phyloP scores from a whole-genome alignment of 2,113 vertebrate species.

The Heterochromis multidens region DNA sequence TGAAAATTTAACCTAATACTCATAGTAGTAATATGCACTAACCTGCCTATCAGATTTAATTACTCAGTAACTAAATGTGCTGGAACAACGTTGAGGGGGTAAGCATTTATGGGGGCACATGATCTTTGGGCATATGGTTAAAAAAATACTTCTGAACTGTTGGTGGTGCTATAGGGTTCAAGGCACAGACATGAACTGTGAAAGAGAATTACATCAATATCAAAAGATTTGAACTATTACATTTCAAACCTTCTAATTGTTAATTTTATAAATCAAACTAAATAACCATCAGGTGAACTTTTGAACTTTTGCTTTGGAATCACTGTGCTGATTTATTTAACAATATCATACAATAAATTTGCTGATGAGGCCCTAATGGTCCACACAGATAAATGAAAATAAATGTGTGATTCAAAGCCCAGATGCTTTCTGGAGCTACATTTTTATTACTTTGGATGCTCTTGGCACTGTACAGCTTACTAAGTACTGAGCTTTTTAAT shows the following conservation, averaged over 20 bases:
- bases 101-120: background rate
- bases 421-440: slow-evolving; percentile 7
- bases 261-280: slow-evolving; percentile 24
- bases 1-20: too few species aligned
- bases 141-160: background rate
- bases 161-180: background rate
- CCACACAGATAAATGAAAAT: background rate
- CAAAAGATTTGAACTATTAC: slow-evolving; percentile 12
- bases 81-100: background rate
- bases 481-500: slow-evolving; percentile 36
- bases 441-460: slow-evolving; percentile 19
- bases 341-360: background rate
- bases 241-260: slow-evolving; percentile 21
- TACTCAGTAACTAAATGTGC: background rate
- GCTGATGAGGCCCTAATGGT: background rate
- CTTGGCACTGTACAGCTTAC: background rate
- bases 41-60: background rate
- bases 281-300: slow-evolving; percentile 21
- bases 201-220: slow-evolving; percentile 12
- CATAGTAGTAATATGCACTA: too few species aligned
- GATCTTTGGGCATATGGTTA: background rate
- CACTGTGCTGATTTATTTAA: slow-evolving; percentile 38
- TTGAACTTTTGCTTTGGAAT: slow-evolving; percentile 10
- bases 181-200: background rate
- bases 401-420: background rate